A percentile compares a stretch with the other conserved stretches of the same genome.
Evolutionary conservation across 2,113 vertebrate species (phyloP).

Genomic region (Lophochroa leadbeateri): DNA sequence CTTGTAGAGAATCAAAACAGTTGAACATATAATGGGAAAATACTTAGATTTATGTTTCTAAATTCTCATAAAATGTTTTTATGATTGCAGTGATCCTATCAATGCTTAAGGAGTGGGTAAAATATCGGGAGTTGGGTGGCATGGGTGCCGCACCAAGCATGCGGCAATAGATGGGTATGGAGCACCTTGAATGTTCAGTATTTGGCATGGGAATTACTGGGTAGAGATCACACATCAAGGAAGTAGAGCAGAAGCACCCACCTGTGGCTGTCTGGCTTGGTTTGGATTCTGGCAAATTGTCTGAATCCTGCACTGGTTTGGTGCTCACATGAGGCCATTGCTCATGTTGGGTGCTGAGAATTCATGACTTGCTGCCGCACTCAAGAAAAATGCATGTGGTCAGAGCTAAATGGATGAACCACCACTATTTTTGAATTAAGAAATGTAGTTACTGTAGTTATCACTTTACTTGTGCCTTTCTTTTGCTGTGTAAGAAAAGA

Average conservation of each 20-base stretch:
- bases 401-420: neutral
- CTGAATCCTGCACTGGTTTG: neutral
- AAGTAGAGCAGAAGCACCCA: neutral
- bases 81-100: neutral
- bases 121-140: neutral
- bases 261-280: neutral
- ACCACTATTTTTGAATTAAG: neutral
- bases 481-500: neutral
- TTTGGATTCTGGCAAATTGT: neutral
- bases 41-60: neutral
- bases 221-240: neutral
- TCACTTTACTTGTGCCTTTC: neutral
- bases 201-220: neutral
- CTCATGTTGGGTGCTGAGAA: neutral
- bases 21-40: neutral
- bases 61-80: neutral
- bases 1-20: neutral
- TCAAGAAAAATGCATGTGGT: neutral
- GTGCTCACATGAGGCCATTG: neutral
- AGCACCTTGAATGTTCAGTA: neutral
- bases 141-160: neutral
- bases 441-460: neutral
- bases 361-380: fast-evolving
- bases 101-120: neutral
- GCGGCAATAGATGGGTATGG: neutral